phyloP scores from a whole-genome alignment of 2,797 vertebrate genomes.

The Natrix natrix region DNA sequence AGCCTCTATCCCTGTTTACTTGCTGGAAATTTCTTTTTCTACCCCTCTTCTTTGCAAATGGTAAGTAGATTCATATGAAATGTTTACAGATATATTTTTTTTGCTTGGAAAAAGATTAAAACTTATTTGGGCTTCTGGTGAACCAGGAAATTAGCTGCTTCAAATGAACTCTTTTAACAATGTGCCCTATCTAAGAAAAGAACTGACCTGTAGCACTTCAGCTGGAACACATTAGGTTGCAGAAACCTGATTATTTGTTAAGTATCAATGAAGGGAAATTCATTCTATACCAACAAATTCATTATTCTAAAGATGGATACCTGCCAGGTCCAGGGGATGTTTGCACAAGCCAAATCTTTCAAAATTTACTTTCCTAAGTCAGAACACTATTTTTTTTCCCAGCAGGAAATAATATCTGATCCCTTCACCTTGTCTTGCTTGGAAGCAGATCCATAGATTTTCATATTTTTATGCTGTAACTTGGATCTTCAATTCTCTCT shows the following conservation, averaged over 20 bases:
- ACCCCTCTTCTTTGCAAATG: slow-evolving; percentile 27
- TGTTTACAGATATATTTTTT: slow-evolving; percentile 39
- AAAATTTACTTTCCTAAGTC: neutral
- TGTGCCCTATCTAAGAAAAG: neutral
- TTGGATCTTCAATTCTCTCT: neutral
- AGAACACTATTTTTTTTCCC: neutral
- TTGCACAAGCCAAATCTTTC: neutral
- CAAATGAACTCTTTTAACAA: slow-evolving; percentile 24
- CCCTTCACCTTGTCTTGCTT: neutral
- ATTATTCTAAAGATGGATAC: neutral
- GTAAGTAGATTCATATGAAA: slow-evolving; percentile 41
- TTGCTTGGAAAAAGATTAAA: slow-evolving; percentile 50
- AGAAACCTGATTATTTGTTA: slow-evolving; percentile 20
- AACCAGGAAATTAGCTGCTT: slow-evolving; percentile 40
- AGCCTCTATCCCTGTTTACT: neutral
- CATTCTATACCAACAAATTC: neutral
- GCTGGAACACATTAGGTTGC: neutral
- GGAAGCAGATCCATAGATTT: neutral
- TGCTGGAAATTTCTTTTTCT: slow-evolving; percentile 23
- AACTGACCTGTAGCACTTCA: slow-evolving; percentile 8
- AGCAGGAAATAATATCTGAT: neutral
- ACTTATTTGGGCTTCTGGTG: slow-evolving; percentile 5
- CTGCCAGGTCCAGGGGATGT: neutral
- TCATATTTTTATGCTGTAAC: neutral
- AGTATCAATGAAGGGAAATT: slow-evolving; percentile 19